Base-by-base conservation (phyloP, 1,140 invertebrate genomes). In the Plodia interpunctella region DNA sequence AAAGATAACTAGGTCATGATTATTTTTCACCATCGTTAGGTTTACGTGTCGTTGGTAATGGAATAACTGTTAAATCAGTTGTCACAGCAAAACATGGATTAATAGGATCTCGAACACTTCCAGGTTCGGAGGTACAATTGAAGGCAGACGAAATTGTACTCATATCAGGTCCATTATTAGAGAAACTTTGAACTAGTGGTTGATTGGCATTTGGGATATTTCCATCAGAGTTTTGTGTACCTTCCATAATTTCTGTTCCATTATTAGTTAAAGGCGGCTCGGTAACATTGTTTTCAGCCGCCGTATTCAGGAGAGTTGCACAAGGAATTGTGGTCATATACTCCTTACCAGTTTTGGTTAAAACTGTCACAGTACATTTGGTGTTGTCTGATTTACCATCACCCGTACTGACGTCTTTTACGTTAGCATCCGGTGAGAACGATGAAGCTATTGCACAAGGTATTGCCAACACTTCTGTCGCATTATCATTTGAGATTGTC, bases 391-490 rank as follows among this genome's bases (percentile, higher is more conserved):
- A 65, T 19, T 61, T 62, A 59, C 74, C 74, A 28, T 75, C 66
- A 55, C 66, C 72, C 25, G 67, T 57, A 50, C 66, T 63, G 3
- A 68, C 68, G 44, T 83, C 76, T 60, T 89, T 84, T 6, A 85
- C 76, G 60, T 87, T 70, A 25, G 85, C 78, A 52, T 90, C 82
- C 0, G 88, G 84, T 17, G 80, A 79, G 67, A 90, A 90, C 15
- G 90, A 90, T 20, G 90, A 87, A 58, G 88, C 90, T 18, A 90
- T 90, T 21, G 89, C 78, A 70, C 90, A 90, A 32, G 90, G 90
- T 65, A 90, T 90, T 10, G 79, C 81, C 44, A 90, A 66, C 18
- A 90, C 71, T 76, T 90, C 88, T 5, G 87, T 88, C 28, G 67
- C 61, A 58, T 88, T 82, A 44, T 69, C 74, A 35, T 59, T 88